Evolutionary conservation across 2,797 vertebrate genomes (phyloP).

Genomic region (Phoeniculus purpureus): DNA sequence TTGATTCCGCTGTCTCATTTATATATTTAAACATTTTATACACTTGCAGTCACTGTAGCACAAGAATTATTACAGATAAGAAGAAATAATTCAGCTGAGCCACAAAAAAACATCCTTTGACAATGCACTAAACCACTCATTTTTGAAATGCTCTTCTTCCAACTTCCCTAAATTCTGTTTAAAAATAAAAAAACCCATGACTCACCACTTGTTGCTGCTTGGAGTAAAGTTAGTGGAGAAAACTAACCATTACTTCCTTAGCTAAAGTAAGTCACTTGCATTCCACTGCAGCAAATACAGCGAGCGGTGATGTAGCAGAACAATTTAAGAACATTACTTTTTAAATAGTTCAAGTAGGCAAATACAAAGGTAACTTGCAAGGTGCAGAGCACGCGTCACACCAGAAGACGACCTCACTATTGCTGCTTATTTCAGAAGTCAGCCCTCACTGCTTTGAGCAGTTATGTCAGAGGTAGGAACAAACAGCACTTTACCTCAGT

Average conservation of each 20-base stretch:
- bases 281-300: not conserved
- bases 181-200: not conserved
- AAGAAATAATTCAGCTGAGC: not conserved
- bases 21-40: not conserved
- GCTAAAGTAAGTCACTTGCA: not conserved
- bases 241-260: not conserved
- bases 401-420: not conserved
- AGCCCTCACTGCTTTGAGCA: not conserved
- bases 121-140: not conserved
- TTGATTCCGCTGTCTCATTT: too few species aligned
- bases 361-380: constrained; percentile 11
- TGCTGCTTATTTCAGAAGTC: not conserved
- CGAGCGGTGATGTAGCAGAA: not conserved
- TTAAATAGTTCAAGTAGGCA: constrained; percentile 20
- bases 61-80: not conserved
- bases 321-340: not conserved
- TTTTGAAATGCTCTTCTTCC: not conserved
- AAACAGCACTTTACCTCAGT: not conserved
- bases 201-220: not conserved
- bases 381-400: accelerated
- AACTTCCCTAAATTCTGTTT: not conserved
- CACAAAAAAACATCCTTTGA: not conserved
- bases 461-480: not conserved
- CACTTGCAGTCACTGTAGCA: not conserved
- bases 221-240: not conserved